Conservation (phyloP, 2,888 invertebrate genomes). For the Lordiphosa andalusiaca region DNA sequence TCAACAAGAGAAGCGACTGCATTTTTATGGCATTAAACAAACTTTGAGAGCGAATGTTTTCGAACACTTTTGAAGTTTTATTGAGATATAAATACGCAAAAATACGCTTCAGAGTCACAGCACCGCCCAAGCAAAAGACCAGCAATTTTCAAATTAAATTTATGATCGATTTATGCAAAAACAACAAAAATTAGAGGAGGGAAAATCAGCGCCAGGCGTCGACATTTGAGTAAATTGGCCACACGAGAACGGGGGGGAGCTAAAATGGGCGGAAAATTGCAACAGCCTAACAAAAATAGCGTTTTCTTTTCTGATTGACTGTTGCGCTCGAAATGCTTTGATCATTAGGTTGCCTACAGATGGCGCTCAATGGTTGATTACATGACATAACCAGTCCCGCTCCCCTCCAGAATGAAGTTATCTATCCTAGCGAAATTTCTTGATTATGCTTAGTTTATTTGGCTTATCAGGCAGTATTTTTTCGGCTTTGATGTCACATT, state of each 20-base stretch:
- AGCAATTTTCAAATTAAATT: conserved; percentile 68
- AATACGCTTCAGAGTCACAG: conserved; percentile 55
- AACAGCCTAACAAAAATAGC: conserved; percentile 22
- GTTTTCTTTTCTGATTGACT: conserved; percentile 66
- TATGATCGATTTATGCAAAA: conserved; percentile 71
- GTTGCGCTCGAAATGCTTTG: conserved; percentile 70
- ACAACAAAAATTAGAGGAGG: conserved; percentile 22
- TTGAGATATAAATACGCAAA: conserved; percentile 71
- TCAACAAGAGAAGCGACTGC: conserved; percentile 39
- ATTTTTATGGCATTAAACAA: conserved; percentile 68
- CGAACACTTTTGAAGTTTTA: conserved; percentile 73
- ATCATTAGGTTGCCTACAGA: conserved; percentile 62
- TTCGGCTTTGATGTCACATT: conserved; percentile 63
- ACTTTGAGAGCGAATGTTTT: conserved; percentile 70
- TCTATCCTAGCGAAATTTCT: conserved; percentile 6
- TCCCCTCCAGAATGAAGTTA: conserved; percentile 19
- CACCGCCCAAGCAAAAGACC: conserved; percentile 32
- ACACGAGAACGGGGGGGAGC: conserved; percentile 3
- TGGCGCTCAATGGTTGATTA: conserved; percentile 58
- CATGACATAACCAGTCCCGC: conserved; percentile 12
- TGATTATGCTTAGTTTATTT: conserved; percentile 32
- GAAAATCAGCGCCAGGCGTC: conserved; percentile 64
- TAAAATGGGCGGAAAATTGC: conserved; percentile 1
- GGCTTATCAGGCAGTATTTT: conserved; percentile 42
- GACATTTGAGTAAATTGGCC: conserved; percentile 67